phyloP scores from a whole-genome alignment of 2,888 invertebrate species.

The Punctoribates punctum region DNA sequence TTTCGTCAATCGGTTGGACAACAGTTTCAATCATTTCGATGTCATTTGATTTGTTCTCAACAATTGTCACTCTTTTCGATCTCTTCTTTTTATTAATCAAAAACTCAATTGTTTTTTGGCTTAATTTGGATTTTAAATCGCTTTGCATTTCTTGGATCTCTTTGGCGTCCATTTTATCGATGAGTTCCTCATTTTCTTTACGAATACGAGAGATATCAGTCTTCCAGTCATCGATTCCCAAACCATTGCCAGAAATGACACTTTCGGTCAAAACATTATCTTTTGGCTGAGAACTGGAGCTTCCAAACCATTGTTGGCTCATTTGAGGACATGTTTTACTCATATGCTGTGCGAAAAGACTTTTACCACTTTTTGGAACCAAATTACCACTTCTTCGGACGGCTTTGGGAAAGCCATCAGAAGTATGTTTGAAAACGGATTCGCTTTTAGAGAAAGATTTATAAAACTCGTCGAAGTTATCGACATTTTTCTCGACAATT shows the following conservation, averaged over 20 bases:
- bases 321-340: neutral
- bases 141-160: constrained; percentile 38
- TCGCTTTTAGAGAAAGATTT: neutral
- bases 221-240: constrained; percentile 36
- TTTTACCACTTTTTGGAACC: constrained; percentile 5
- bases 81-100: constrained; percentile 36
- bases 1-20: constrained; percentile 21
- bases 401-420: neutral
- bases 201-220: constrained; percentile 31
- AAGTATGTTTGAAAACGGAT: neutral
- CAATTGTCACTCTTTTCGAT: too few relatives aligned
- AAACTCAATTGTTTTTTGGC: constrained; percentile 39
- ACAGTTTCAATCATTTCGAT: neutral
- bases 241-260: constrained; percentile 33
- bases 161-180: constrained; percentile 37
- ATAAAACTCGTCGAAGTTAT: neutral
- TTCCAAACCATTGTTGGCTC: neutral
- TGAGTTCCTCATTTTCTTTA: constrained; percentile 34
- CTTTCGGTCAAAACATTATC: neutral
- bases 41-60: neutral
- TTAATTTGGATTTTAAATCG: constrained; percentile 35
- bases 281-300: neutral
- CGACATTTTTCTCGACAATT: constrained; percentile 7
- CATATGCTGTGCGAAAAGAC: constrained; percentile 38
- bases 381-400: neutral